These are phyloP conservation scores for Heliconius himera DNA, from an alignment of 1,140 invertebrate genomes.

Conservation along the genomic window DNA sequence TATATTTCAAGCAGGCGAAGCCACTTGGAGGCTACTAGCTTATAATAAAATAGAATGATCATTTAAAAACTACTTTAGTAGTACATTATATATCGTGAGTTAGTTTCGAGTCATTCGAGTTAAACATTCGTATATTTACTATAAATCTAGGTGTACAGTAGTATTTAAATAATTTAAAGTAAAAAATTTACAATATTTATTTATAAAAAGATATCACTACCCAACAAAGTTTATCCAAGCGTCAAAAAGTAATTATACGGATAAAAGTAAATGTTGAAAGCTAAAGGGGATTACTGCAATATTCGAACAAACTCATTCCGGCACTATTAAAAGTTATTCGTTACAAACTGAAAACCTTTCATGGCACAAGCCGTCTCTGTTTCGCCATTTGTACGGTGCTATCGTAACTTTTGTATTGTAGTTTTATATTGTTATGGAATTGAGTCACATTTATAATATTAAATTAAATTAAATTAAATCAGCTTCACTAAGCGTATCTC, in stretches of 20 bases:
- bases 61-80: no score
- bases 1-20: no score
- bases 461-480: no score
- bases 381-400: background rate
- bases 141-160: background rate
- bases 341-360: slow-evolving; percentile 2
- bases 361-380: background rate
- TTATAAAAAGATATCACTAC: background rate
- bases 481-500: no score
- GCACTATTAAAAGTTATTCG: slow-evolving; percentile 14
- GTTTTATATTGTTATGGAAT: slow-evolving; percentile 8
- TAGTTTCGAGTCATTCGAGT: no score
- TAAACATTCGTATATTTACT: no score
- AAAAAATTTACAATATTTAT: background rate
- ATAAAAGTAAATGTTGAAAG: slow-evolving; percentile 11
- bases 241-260: slow-evolving; percentile 9
- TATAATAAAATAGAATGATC: no score
- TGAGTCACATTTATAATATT: background rate
- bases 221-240: slow-evolving; percentile 5
- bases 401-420: slow-evolving; percentile 3
- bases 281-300: slow-evolving; percentile 14
- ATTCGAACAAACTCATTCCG: slow-evolving; percentile 7
- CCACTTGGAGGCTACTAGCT: no score
- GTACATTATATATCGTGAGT: no score
- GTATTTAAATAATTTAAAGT: background rate